phyloP scores from a whole-genome alignment of 2,797 vertebrate species.

The Hephaestus fuliginosus region DNA sequence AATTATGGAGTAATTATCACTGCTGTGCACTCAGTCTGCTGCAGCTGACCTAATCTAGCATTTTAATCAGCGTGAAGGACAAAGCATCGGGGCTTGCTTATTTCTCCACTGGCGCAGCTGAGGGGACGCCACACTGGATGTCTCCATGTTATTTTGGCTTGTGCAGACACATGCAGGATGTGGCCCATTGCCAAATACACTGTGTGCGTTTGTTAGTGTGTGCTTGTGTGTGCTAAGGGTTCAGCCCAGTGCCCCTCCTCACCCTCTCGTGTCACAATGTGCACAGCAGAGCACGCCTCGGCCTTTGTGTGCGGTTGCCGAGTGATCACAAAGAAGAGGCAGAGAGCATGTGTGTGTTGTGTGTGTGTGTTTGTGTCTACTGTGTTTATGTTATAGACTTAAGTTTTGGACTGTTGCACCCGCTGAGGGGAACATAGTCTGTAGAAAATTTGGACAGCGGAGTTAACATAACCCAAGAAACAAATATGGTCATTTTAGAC shows the following conservation, averaged over 20 bases:
- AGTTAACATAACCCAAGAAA: not conserved
- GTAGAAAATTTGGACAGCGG: not conserved
- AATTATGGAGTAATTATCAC: slow-evolving; percentile 74
- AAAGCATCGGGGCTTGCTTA: slow-evolving; percentile 53
- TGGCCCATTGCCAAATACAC: slow-evolving; percentile 67
- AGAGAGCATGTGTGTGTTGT: slow-evolving; percentile 60
- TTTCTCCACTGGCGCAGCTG: slow-evolving; percentile 63
- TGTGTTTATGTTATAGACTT: slow-evolving; percentile 48
- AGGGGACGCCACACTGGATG: slow-evolving; percentile 51
- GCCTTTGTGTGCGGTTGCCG: slow-evolving; percentile 80
- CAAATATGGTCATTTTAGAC: not conserved
- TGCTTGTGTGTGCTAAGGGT: slow-evolving; percentile 48
- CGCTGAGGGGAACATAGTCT: slow-evolving; percentile 11
- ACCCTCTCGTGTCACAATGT: slow-evolving; percentile 71
- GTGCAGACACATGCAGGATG: slow-evolving; percentile 69
- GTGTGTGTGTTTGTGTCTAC: slow-evolving; percentile 40
- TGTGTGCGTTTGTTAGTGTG: slow-evolving; percentile 37
- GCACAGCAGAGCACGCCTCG: slow-evolving; percentile 64
- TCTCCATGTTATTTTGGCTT: slow-evolving; percentile 70
- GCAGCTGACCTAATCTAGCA: slow-evolving; percentile 70
- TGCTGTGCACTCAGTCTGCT: slow-evolving; percentile 64
- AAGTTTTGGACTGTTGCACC: slow-evolving; percentile 9
- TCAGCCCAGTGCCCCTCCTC: slow-evolving; percentile 58
- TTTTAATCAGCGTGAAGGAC: slow-evolving; percentile 78
- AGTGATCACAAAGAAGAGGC: slow-evolving; percentile 70